phyloP scores from a whole-genome alignment of 2,113 vertebrate species.

The Astatoreochromis straeleni region DNA sequence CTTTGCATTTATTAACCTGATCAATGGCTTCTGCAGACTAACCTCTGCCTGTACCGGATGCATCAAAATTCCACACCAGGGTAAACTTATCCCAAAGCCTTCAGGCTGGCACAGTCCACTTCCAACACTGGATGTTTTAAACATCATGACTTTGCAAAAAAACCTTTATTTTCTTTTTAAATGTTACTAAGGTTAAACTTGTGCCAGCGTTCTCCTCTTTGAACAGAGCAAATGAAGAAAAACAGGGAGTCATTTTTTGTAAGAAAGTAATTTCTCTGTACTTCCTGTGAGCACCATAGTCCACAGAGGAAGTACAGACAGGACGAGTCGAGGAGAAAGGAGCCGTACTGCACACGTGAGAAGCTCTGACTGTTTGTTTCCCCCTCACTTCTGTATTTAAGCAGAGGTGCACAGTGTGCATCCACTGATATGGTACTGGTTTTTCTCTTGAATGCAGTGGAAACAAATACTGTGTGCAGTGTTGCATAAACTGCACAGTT shows the following conservation, averaged over 20 bases:
- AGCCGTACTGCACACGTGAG: background rate
- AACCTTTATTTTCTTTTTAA: background rate
- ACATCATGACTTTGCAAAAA: background rate
- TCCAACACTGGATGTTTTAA: background rate
- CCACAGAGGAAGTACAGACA: background rate
- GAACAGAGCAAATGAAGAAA: background rate
- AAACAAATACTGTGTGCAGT: background rate
- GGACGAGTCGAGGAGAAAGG: background rate
- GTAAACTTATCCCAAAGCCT: background rate
- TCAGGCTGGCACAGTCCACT: accelerated
- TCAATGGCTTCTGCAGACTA: background rate
- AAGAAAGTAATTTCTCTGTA: background rate
- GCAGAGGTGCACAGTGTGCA: background rate
- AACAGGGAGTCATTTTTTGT: background rate
- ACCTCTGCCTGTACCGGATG: background rate
- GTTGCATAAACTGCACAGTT: background rate
- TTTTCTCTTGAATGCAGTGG: background rate
- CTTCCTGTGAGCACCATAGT: background rate
- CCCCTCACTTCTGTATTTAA: background rate
- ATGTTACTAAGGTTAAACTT: background rate
- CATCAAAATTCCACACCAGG: background rate
- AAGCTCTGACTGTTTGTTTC: background rate
- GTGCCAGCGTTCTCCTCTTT: background rate
- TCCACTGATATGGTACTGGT: accelerated
- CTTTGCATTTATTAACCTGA: background rate